Percentiles rank a stretch among this genome's conserved stretches.
Evolutionary conservation across 2,888 invertebrate genomes (phyloP).

Genomic region (Eudemis profundana): DNA sequence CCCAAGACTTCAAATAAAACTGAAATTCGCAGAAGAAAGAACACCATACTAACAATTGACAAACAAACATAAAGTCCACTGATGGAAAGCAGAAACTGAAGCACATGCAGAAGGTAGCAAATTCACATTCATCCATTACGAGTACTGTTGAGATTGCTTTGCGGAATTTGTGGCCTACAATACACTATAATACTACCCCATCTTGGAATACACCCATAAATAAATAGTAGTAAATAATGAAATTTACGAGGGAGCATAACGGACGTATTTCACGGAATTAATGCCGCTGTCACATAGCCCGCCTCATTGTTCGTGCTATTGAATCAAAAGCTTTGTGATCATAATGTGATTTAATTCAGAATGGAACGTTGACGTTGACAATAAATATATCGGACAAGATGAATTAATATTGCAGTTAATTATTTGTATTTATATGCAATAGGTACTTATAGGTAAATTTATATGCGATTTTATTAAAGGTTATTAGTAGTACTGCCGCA

Average conservation of each 20-base stretch:
- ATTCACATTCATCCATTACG: too few species aligned
- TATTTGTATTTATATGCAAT: too few species aligned
- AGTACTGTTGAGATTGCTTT: neutral
- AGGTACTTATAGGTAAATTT: too few species aligned
- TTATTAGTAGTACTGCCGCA: too few species aligned
- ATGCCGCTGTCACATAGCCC: constrained; percentile 21
- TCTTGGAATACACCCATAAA: constrained; percentile 12
- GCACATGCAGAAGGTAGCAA: too few species aligned
- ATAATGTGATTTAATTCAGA: constrained; percentile 21
- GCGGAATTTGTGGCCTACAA: neutral
- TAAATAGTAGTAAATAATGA: constrained; percentile 39
- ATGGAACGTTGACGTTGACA: constrained; percentile 11
- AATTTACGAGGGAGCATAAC: constrained; percentile 36
- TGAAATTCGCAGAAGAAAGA: too few species aligned
- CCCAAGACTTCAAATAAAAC: too few species aligned
- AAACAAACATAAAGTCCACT: too few species aligned
- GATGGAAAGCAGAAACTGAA: too few species aligned
- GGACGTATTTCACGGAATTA: constrained; percentile 34
- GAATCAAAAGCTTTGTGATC: constrained; percentile 22
- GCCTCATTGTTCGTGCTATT: constrained; percentile 16
- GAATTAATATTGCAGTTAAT: neutral
- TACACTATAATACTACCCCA: constrained; percentile 2
- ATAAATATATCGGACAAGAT: neutral
- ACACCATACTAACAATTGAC: too few species aligned
- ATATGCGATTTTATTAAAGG: too few species aligned